Evolutionary conservation across 2,113 vertebrate genomes (phyloP).

Genomic region (Mugil cephalus): DNA sequence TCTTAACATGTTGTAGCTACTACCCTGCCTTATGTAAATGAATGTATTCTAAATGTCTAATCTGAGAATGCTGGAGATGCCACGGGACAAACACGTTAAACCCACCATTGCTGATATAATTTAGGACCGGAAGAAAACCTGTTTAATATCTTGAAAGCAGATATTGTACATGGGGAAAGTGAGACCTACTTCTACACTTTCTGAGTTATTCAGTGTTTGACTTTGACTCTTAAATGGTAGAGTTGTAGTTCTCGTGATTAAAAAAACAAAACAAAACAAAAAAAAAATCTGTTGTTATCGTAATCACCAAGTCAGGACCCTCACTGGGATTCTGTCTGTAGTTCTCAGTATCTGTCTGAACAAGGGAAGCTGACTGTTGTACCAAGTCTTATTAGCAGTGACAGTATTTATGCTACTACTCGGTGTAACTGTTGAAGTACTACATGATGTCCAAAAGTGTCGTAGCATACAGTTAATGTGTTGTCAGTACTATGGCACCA

Average conservation of each 20-base stretch:
- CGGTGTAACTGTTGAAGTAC: conserved; percentile 38
- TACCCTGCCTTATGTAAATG: conserved; percentile 67
- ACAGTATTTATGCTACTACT: conserved; percentile 54
- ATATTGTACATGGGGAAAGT: conserved; percentile 30
- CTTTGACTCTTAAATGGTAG: conserved; percentile 11
- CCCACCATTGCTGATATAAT: background rate
- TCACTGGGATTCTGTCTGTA: conserved; percentile 1
- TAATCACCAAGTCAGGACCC: conserved; percentile 20
- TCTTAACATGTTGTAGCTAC: conserved; percentile 31
- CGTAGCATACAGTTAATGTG: conserved; percentile 41
- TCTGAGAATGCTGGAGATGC: conserved; percentile 47
- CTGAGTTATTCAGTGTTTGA: conserved; percentile 23
- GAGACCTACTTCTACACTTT: conserved; percentile 25
- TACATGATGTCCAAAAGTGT: conserved; percentile 50
- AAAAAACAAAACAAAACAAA: too few relatives aligned
- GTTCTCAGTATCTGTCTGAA: conserved; percentile 20
- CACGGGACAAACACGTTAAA: background rate
- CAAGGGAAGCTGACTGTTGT: conserved; percentile 46
- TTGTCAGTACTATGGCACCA: conserved; percentile 50
- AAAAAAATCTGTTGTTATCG: background rate
- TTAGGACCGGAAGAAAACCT: conserved; percentile 12
- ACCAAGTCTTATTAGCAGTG: conserved; percentile 38
- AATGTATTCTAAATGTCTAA: conserved; percentile 57
- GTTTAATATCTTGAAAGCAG: conserved; percentile 23
- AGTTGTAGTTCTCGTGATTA: conserved; percentile 3